Conservation (phyloP, 1,140 invertebrate species). For the Paraescarpia echinospica region DNA sequence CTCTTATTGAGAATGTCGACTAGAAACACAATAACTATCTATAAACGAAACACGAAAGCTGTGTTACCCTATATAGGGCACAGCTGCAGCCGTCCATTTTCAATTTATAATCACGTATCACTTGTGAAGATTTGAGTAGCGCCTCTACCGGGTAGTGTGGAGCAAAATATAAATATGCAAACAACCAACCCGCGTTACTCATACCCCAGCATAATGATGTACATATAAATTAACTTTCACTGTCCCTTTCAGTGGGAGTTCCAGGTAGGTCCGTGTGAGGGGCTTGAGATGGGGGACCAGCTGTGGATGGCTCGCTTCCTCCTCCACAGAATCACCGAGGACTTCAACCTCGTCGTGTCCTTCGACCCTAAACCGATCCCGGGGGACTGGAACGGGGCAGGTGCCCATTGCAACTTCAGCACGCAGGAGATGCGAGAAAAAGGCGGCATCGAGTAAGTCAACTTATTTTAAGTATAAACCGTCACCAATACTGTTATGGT, state of each 20-base stretch:
- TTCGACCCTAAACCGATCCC: conserved; percentile 85
- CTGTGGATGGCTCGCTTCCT: conserved; percentile 84
- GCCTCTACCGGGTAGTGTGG: no score
- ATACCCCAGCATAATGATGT: neutral
- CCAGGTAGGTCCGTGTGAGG: conserved; percentile 50
- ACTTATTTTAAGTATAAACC: neutral
- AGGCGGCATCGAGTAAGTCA: conserved; percentile 68
- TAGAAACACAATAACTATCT: no score
- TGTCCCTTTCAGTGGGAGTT: conserved; percentile 28
- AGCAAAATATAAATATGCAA: no score
- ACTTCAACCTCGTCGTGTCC: conserved; percentile 83
- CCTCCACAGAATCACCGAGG: conserved; percentile 82
- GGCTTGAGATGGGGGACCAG: conserved; percentile 83
- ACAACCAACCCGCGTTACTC: no score
- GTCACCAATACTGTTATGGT: neutral
- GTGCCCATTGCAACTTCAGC: conserved; percentile 86
- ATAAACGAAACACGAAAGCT: no score
- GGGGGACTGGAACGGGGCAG: conserved; percentile 90
- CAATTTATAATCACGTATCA: no score
- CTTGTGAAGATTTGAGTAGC: no score
- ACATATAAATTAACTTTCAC: neutral
- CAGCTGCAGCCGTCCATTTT: no score
- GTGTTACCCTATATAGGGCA: no score
- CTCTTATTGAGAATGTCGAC: no score
- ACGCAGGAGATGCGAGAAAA: conserved; percentile 83